Evolutionary conservation across 2,888 invertebrate species (phyloP).

Genomic region (Pherbina coryleti): DNA sequence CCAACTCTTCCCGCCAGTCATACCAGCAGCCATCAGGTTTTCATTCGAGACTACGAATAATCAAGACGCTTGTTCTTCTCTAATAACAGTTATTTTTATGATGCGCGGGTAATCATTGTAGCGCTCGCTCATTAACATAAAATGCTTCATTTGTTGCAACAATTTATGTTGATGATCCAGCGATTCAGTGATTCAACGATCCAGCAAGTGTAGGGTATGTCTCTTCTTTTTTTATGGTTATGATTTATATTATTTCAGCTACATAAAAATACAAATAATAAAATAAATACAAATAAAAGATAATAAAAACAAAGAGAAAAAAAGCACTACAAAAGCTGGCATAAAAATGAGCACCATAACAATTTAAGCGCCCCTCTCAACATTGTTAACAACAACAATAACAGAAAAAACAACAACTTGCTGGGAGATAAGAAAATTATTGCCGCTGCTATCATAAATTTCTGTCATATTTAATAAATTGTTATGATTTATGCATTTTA

Average conservation of each 20-base stretch:
- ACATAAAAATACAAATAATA: constrained; percentile 3
- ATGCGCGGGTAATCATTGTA: background rate
- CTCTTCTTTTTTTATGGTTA: background rate
- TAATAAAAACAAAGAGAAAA: constrained; percentile 13
- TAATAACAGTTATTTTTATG: constrained; percentile 27
- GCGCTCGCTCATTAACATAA: constrained; percentile 5
- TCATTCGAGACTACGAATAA: background rate
- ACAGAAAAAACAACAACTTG: background rate
- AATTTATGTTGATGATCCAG: background rate
- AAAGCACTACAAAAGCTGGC: background rate
- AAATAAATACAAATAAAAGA: background rate
- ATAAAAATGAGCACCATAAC: too few species aligned
- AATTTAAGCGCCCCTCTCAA: too few species aligned
- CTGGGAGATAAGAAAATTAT: constrained; percentile 13
- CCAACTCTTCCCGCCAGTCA: too few species aligned
- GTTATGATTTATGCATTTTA: constrained; percentile 33
- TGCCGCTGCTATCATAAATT: constrained; percentile 25
- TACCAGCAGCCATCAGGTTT: background rate
- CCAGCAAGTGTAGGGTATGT: background rate
- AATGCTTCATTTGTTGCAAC: constrained; percentile 20
- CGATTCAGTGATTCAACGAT: too few species aligned
- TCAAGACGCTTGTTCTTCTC: background rate
- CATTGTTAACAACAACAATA: background rate
- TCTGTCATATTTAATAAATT: constrained; percentile 34
- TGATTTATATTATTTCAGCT: constrained; percentile 5